Percentiles rank a stretch among this genome's conserved stretches.
These are phyloP conservation scores for Emydura subglobosa DNA, from an alignment of 2,113 vertebrate species.

Conservation along the genomic window DNA sequence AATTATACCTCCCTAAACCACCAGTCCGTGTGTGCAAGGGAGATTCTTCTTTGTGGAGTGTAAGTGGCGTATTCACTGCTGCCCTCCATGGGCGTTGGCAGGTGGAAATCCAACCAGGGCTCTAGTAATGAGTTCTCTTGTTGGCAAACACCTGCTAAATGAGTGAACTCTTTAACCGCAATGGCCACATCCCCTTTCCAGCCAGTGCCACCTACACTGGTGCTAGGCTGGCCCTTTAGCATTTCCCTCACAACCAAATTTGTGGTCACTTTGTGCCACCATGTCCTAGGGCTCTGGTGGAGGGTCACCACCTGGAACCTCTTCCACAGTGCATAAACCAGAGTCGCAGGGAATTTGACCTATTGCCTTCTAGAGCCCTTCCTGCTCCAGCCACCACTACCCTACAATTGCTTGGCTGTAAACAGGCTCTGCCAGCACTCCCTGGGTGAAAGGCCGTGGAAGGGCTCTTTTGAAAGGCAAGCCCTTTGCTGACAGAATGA, in stretches of 20 bases:
- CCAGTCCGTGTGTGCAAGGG: background rate
- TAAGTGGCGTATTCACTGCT: background rate
- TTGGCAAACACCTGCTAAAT: background rate
- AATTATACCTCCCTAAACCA: background rate
- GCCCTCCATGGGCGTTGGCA: background rate
- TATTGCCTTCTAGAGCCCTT: slow-evolving; percentile 25
- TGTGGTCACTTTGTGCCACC: background rate
- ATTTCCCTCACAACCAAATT: background rate
- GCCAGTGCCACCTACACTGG: background rate
- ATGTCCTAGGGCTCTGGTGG: background rate
- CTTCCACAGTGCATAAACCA: background rate
- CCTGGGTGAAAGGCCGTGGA: background rate
- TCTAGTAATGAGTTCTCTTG: background rate
- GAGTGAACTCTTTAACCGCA: background rate
- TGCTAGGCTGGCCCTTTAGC: background rate
- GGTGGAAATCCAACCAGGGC: background rate
- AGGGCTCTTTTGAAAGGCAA: background rate
- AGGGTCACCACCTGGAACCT: background rate
- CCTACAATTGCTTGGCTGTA: slow-evolving; percentile 23
- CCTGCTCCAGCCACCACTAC: slow-evolving; percentile 40
- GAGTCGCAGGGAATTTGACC: background rate
- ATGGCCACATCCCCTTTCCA: background rate
- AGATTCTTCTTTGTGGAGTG: background rate
- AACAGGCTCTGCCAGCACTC: background rate
- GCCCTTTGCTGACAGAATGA: background rate